Conservation (phyloP, 1,140 invertebrate genomes). For the Listronotus oregonensis region DNA sequence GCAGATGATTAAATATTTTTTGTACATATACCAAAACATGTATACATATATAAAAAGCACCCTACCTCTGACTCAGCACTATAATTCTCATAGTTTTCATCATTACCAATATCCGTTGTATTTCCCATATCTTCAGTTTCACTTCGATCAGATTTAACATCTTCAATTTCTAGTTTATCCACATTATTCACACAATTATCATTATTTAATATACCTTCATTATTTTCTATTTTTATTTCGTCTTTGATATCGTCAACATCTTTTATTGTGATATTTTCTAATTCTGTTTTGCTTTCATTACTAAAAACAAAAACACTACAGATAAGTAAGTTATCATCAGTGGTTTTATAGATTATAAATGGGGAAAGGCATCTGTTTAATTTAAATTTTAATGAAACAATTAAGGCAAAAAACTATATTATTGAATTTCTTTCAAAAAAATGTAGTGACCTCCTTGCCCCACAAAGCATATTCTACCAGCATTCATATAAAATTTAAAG, state of each 20-base stretch:
- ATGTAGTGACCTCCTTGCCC: too few species aligned
- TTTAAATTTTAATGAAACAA: too few species aligned
- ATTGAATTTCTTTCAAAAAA: too few species aligned
- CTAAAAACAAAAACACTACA: not conserved
- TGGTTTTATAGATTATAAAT: too few species aligned
- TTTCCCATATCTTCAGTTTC: slow-evolving; percentile 9
- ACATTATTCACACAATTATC: not conserved
- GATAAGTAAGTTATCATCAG: too few species aligned
- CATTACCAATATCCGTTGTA: slow-evolving; percentile 6
- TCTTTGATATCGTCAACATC: slow-evolving; percentile 3
- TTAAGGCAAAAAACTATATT: too few species aligned
- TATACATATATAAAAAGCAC: too few species aligned
- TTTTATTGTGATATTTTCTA: not conserved
- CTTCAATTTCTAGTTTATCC: not conserved
- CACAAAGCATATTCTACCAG: too few species aligned
- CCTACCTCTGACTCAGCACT: slow-evolving; percentile 15
- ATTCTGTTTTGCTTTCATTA: not conserved
- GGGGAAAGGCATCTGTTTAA: too few species aligned
- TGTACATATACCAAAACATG: too few species aligned
- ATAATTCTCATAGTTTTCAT: slow-evolving; percentile 8
- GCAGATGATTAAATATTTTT: too few species aligned
- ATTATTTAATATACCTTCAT: not conserved
- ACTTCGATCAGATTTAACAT: slow-evolving; percentile 15
- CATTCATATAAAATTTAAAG: too few species aligned
- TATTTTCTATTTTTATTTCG: slow-evolving; percentile 15